A percentile compares a stretch with the other conserved stretches of the same genome.
Evolutionary conservation across 2,888 invertebrate species (phyloP).

Genomic region (Shargacucullia verbasci): DNA sequence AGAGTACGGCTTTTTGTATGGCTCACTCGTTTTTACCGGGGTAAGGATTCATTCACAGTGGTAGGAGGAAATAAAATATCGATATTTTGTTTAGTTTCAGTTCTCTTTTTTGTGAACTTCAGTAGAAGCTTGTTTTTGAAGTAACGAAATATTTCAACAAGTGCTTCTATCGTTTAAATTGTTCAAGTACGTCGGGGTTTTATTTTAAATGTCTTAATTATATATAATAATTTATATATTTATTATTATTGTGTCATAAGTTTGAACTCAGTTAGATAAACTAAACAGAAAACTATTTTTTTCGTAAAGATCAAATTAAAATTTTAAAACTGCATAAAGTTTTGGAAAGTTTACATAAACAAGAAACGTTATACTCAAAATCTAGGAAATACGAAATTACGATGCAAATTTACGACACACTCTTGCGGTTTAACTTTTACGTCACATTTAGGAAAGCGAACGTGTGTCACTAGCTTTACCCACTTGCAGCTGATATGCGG

Average conservation of each 20-base stretch:
- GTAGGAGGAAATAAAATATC: conserved; percentile 23
- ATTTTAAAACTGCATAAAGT: too few species aligned
- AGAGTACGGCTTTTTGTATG: conserved; percentile 63
- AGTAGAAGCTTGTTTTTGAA: too few species aligned
- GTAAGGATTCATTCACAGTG: conserved; percentile 48
- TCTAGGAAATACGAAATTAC: conserved; percentile 61
- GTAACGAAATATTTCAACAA: too few species aligned
- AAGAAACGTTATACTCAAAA: conserved; percentile 48
- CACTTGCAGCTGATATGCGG: conserved; percentile 77
- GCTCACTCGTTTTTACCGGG: conserved; percentile 39
- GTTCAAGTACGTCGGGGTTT: conserved; percentile 1
- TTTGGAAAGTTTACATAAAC: conserved; percentile 18
- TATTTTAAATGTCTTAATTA: too few species aligned
- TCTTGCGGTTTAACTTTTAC: conserved; percentile 76
- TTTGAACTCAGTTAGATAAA: too few species aligned
- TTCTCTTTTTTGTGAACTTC: too few species aligned
- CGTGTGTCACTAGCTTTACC: conserved; percentile 75
- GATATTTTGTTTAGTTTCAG: too few species aligned
- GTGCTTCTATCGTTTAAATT: background rate
- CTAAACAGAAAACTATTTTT: too few species aligned
- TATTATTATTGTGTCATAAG: too few species aligned
- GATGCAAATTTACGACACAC: conserved; percentile 59
- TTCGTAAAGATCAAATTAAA: too few species aligned
- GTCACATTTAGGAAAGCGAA: conserved; percentile 69
- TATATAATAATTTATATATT: too few species aligned